Conservation (phyloP, 2,888 invertebrate genomes). For the Deroplatys truncata region DNA sequence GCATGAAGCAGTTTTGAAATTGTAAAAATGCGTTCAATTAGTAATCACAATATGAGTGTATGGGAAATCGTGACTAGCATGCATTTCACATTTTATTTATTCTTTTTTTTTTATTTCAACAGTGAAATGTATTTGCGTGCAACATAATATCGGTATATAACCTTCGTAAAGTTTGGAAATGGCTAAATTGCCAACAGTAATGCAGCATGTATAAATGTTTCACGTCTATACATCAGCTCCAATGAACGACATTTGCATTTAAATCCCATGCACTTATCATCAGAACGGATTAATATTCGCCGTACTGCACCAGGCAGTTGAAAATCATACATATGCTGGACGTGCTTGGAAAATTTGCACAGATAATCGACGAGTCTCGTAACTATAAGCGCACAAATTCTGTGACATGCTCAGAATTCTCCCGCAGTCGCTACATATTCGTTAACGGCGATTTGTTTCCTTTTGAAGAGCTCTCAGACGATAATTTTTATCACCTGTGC, state of each 20-base stretch:
- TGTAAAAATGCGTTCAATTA: background rate
- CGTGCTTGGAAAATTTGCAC: background rate
- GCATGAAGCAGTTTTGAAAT: background rate
- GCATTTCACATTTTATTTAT: background rate
- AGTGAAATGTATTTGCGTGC: background rate
- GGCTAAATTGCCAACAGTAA: background rate
- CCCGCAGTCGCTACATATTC: background rate
- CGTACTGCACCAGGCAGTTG: background rate
- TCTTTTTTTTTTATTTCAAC: background rate
- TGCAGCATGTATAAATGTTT: background rate
- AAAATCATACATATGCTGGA: background rate
- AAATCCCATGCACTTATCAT: background rate
- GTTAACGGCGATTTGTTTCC: background rate
- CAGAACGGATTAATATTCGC: background rate
- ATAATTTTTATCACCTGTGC: background rate
- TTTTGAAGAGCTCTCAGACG: background rate
- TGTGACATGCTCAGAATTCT: background rate
- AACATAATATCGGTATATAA: background rate
- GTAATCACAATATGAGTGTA: background rate
- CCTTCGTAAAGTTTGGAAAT: background rate
- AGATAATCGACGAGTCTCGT: background rate
- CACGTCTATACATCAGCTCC: background rate
- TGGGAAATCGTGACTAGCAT: background rate
- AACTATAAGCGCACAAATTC: background rate
- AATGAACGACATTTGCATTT: background rate